A percentile compares a stretch with the other conserved stretches of the same genome.
These are phyloP conservation scores for Octomys mimax DNA, from an alignment of 2,797 vertebrate genomes.

Conservation along the genomic window DNA sequence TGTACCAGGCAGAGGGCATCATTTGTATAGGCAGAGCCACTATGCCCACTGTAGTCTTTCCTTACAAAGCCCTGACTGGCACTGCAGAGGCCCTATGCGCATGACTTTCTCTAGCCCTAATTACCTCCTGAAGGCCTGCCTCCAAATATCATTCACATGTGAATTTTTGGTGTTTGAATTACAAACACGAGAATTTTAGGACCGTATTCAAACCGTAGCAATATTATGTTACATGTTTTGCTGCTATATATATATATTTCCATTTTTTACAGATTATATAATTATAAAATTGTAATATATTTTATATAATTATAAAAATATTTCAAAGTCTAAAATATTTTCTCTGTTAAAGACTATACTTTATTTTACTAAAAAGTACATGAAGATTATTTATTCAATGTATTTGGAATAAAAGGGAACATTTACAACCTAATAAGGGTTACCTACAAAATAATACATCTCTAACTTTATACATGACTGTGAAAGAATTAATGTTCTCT, in stretches of 20 bases:
- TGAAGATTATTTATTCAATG: background rate
- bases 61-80: background rate
- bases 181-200: background rate
- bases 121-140: background rate
- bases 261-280: background rate
- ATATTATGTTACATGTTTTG: background rate
- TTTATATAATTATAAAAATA: background rate
- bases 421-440: background rate
- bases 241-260: background rate
- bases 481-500: background rate
- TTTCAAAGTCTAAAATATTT: background rate
- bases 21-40: background rate
- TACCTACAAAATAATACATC: background rate
- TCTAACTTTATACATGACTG: background rate
- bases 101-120: background rate
- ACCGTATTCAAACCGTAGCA: background rate
- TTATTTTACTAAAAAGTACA: background rate
- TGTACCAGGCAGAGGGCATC: background rate
- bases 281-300: background rate
- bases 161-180: background rate
- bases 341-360: background rate
- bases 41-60: background rate
- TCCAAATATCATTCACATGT: background rate
- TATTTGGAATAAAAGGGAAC: background rate
- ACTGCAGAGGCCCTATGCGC: background rate